Evolutionary conservation across 2,888 invertebrate genomes (phyloP).

Genomic region (Torymus auratus): DNA sequence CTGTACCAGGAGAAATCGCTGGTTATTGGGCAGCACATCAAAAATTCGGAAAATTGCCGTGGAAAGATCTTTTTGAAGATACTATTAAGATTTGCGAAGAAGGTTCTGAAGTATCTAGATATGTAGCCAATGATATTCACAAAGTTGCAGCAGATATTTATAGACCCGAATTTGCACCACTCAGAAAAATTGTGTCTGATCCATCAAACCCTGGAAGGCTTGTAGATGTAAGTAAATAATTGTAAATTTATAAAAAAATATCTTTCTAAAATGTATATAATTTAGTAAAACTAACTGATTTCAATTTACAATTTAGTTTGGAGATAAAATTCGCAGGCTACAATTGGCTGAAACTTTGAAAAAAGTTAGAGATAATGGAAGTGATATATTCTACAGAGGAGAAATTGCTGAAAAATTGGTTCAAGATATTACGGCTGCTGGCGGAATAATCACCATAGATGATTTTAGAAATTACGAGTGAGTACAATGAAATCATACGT

Average conservation of each 20-base stretch:
- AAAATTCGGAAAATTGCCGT: conserved; percentile 86
- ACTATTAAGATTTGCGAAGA: conserved; percentile 86
- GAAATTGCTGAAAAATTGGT: conserved; percentile 82
- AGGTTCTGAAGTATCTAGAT: conserved; percentile 80
- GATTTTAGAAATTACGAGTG: conserved; percentile 84
- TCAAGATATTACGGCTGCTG: conserved; percentile 83
- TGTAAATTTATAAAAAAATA: no score
- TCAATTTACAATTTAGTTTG: background rate
- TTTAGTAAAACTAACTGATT: background rate
- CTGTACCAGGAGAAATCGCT: conserved; percentile 91
- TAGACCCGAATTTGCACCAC: conserved; percentile 79
- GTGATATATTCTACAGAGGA: conserved; percentile 88
- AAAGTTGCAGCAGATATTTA: conserved; percentile 76
- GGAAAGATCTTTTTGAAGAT: conserved; percentile 88
- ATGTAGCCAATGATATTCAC: conserved; percentile 73
- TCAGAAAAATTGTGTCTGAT: conserved; percentile 7
- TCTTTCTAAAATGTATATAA: no score
- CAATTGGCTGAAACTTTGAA: conserved; percentile 85
- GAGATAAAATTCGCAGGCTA: conserved; percentile 70
- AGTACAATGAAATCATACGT: conserved; percentile 45
- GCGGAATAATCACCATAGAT: conserved; percentile 84
- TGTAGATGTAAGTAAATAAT: conserved; percentile 8
- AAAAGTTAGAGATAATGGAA: conserved; percentile 83
- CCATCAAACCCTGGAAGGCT: background rate
- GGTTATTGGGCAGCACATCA: conserved; percentile 89